These are phyloP conservation scores for Scrobipalpa atriplicella DNA, from an alignment of 2,888 invertebrate genomes.

Conservation along the genomic window DNA sequence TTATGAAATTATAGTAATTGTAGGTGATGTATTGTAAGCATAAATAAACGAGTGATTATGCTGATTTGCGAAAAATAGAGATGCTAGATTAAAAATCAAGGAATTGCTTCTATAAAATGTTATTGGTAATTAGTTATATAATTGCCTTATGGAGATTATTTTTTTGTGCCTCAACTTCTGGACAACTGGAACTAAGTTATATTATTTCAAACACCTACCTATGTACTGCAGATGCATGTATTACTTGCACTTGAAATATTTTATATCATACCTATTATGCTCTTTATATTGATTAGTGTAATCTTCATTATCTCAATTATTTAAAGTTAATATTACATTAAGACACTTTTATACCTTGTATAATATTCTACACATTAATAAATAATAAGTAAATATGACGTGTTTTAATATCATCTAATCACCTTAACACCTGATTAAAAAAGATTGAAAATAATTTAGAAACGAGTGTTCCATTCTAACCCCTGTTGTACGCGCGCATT, in stretches of 20 bases:
- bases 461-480: too few relatives aligned
- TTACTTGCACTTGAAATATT: not conserved
- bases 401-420: slow-evolving; percentile 32
- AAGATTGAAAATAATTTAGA: too few relatives aligned
- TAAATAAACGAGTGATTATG: not conserved
- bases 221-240: not conserved
- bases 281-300: not conserved
- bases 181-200: not conserved
- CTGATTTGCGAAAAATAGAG: not conserved
- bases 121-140: slow-evolving; percentile 45
- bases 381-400: slow-evolving; percentile 38
- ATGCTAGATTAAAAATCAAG: not conserved
- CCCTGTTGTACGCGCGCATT: too few relatives aligned
- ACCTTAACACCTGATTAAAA: not conserved
- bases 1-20: slow-evolving; percentile 18
- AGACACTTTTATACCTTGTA: slow-evolving; percentile 68
- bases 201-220: not conserved
- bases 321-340: slow-evolving; percentile 33
- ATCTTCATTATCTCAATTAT: slow-evolving; percentile 27
- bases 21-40: not conserved
- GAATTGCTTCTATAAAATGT: slow-evolving; percentile 19
- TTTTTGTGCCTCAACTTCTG: not conserved
- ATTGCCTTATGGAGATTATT: slow-evolving; percentile 38
- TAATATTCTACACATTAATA: slow-evolving; percentile 40
- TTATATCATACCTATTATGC: not conserved